A percentile compares a stretch with the other conserved stretches of the same genome.
phyloP scores from a whole-genome alignment of 2,797 vertebrate species.

The Odontamblyopus lacepedii region DNA sequence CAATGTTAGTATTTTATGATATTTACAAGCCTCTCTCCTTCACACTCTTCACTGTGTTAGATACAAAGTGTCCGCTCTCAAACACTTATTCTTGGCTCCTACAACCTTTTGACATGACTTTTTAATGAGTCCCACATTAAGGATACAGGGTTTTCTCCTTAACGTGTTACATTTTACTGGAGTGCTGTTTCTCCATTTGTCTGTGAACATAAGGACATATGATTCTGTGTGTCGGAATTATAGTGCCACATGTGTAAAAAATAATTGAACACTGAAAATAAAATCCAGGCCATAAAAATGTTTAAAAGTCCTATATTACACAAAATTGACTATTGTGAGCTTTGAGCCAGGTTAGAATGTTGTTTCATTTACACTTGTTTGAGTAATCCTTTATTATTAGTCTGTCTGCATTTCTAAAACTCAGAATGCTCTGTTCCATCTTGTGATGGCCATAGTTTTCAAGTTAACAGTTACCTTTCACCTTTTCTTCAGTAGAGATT shows the following conservation, averaged over 20 bases:
- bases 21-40: not conserved
- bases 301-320: too few relatives aligned
- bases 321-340: too few relatives aligned
- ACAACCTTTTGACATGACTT: slow-evolving; percentile 35
- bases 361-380: too few relatives aligned
- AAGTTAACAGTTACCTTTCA: too few relatives aligned
- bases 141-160: slow-evolving; percentile 49
- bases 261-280: not conserved
- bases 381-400: too few relatives aligned
- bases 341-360: too few relatives aligned
- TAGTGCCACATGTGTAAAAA: not conserved
- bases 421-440: too few relatives aligned
- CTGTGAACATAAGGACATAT: not conserved
- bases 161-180: slow-evolving; percentile 14
- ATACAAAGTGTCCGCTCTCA: slow-evolving; percentile 15
- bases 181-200: not conserved
- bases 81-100: slow-evolving; percentile 38
- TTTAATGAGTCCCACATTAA: slow-evolving; percentile 51
- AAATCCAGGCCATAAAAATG: not conserved
- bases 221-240: not conserved
- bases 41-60: slow-evolving; percentile 13
- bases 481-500: too few relatives aligned
- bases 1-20: too few relatives aligned
- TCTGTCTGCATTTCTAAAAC: too few relatives aligned
- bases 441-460: too few relatives aligned